Base-by-base conservation (phyloP, 2,113 vertebrate species). In the Lepisosteus osseus region DNA sequence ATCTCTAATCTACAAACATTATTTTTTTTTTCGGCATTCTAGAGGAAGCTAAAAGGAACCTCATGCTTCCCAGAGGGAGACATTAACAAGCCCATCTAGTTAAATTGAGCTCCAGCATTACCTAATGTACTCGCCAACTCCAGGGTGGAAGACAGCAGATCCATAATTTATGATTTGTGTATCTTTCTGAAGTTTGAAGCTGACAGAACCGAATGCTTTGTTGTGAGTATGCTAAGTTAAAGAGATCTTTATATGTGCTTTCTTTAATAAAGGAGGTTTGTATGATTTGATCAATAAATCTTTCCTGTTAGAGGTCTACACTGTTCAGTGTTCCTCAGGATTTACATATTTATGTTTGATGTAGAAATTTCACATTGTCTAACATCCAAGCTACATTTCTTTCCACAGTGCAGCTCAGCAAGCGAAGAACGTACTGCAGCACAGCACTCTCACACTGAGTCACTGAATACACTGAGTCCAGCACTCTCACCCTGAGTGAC, bases 61-160 rank as follows among this genome's bases (percentile, higher is more conserved):
- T 68, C 64, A 78, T 51, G 77, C 78, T 84, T 88, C 91, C 90
- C 91, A 90, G 80, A 76, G 88, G 88, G 88, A 90, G 76, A 86
- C 90, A 92, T 92, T 92, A 92, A 92, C 90, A 91, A 91, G 87
- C 88, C 90, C 89, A 92, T 92, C 89, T 87, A 91, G 91, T 92
- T 91, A 91, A 91, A 92, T 89, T 87, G 86, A 90, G 88, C 87
- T 88, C 86, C 88, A 87, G 88, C 89, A 91, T 91, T 90, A 90
- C 88, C 89, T 92, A 92, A 92, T 90, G 90, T 88, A 87, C 86
- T 84, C 78, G 79, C 86, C 85, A 84, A 78, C 84, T 85, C 87
- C 85, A 85, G 84, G 81, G 83, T 84, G 82, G 83, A 85, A 92
- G 87, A 91, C 89, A 91, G 88, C 78, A 56, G 89, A 92, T 92